These are phyloP conservation scores for Nasalis larvatus DNA, from an alignment of 2,113 vertebrate genomes.

Conservation along the genomic window DNA sequence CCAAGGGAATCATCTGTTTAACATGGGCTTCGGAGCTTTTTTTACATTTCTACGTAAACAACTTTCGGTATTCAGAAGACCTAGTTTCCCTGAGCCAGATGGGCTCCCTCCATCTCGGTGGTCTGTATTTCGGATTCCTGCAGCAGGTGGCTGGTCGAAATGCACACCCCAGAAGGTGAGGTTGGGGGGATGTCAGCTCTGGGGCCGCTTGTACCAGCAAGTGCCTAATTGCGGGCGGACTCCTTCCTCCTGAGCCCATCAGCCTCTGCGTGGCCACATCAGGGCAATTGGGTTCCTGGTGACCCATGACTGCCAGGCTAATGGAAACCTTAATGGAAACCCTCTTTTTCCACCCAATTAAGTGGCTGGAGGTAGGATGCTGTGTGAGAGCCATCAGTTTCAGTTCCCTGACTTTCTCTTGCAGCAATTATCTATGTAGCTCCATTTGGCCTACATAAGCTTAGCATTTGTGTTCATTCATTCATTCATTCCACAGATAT, in stretches of 20 bases:
- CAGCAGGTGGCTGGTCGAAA: fast-evolving
- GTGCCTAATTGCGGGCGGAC: neutral
- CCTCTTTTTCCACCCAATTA: neutral
- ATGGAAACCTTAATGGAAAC: neutral
- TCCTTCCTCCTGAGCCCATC: neutral
- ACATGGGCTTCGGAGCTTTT: neutral
- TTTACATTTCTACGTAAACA: neutral
- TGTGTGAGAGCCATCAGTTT: no score
- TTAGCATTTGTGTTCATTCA: fast-evolving
- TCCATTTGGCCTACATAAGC: fast-evolving
- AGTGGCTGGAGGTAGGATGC: neutral
- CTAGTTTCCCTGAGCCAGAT: fast-evolving
- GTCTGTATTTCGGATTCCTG: neutral
- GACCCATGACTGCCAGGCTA: neutral
- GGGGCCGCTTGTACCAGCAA: fast-evolving
- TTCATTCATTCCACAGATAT: fast-evolving
- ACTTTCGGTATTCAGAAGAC: neutral
- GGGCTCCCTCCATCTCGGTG: fast-evolving
- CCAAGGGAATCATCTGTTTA: neutral
- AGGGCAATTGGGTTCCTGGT: neutral
- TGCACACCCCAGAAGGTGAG: fast-evolving
- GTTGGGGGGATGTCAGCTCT: fast-evolving
- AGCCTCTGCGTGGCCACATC: fast-evolving
- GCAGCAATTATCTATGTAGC: fast-evolving
- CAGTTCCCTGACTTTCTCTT: neutral